Conservation (phyloP, 2,888 invertebrate genomes). For the Chromoteleia sp. region DNA sequence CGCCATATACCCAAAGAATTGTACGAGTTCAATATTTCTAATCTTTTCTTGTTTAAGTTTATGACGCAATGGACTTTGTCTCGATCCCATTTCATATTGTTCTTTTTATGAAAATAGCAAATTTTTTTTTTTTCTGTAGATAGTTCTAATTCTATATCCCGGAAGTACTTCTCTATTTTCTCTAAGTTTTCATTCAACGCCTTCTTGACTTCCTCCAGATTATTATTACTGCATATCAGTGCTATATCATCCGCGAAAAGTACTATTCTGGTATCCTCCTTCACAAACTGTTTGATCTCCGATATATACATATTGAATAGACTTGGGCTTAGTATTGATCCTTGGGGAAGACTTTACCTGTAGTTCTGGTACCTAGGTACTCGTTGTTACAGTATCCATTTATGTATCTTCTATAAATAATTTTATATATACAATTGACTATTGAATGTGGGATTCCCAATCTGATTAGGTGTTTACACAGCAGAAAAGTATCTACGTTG, state of each 20-base stretch:
- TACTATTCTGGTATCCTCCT: too few relatives aligned
- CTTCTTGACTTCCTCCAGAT: background rate
- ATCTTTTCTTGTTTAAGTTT: background rate
- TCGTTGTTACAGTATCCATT: too few relatives aligned
- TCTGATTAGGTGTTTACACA: background rate
- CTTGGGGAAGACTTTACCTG: background rate
- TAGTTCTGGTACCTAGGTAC: too few relatives aligned
- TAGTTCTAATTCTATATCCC: background rate
- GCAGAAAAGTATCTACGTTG: background rate
- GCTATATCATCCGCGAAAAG: background rate
- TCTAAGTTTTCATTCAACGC: background rate
- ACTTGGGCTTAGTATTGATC: background rate
- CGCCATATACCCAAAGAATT: background rate
- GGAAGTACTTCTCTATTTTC: background rate
- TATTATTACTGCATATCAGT: too few relatives aligned
- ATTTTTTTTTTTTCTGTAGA: background rate
- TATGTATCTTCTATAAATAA: background rate
- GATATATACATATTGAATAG: background rate
- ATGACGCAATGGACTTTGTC: too few relatives aligned
- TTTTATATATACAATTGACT: background rate
- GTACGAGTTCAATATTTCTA: background rate
- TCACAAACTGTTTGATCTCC: background rate
- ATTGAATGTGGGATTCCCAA: background rate
- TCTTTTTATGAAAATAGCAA: background rate
- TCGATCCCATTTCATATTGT: too few relatives aligned